Evolutionary conservation across 2,113 vertebrate genomes (phyloP), one percentile per base, ranked within the genome.

Genomic region (Crypturellus undulatus): DNA sequence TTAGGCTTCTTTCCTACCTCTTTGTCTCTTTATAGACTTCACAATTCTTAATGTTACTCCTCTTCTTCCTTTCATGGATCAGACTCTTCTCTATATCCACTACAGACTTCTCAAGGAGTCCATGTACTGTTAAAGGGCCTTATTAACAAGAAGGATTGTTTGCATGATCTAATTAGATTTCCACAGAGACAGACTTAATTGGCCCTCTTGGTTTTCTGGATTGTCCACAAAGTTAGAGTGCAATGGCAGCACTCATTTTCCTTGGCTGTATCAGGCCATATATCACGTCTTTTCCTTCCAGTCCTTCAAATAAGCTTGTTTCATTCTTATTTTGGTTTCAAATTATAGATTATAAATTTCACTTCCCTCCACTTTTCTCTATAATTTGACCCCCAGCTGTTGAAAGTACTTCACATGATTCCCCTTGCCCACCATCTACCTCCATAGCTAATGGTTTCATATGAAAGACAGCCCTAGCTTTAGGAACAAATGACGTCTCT

Each of bases 321-420:
- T 93, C 92, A 64, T 89, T 95, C 94, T 85, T 93, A 83, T 86
- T 94, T 95, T 92, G 80, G 79, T 97, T 95, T 93, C 96, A 96
- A 97, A 97, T 97, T 96, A 97, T 96, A 94, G 92, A 97, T 97
- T 94, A 96, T 85, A 96, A 94, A 96, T 95, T 97, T 96, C 47
- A 91, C 83, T 96, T 94, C 88, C 93, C 89, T 93, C 91, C 71
- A 83, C 89, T 95, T 94, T 88, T 93, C 87, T 90, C 76, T 92
- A 94, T 95, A 88, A 96, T 96, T 96, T 96, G 97, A 92, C 94
- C 80, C 91, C 42, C 83, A 92, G 90, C 96, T 95, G 96, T 60
- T 93, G 93, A 93, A 96, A 93, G 36, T 76, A 47, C 92, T 96
- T 94, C 45, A 36, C 77, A 59, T 34, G 82, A 94, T 94, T 94